These are phyloP conservation scores for Lepidocyrtinus sp. DNA, from an alignment of 2,888 invertebrate species.

Conservation along the genomic window DNA sequence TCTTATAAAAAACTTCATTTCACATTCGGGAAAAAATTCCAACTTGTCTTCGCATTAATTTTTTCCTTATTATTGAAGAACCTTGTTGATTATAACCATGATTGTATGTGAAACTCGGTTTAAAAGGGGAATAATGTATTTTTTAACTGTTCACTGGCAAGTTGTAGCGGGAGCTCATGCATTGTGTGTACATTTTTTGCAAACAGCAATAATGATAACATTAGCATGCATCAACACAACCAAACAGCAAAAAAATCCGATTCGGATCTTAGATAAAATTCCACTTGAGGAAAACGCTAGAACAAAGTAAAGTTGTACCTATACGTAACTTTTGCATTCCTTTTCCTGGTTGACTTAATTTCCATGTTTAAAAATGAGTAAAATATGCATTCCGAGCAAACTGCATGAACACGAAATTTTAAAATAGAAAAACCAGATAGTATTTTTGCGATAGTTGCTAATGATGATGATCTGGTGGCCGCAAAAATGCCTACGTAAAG, in stretches of 20 bases:
- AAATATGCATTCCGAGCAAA: no score
- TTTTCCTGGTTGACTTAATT: conserved; percentile 9
- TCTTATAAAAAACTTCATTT: conserved; percentile 7
- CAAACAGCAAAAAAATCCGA: conserved; percentile 42
- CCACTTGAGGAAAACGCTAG: no score
- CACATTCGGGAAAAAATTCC: conserved; percentile 24
- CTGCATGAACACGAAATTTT: no score
- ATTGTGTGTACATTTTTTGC: no score
- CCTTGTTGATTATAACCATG: conserved; percentile 9
- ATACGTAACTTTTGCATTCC: conserved; percentile 24
- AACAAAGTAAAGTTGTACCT: no score
- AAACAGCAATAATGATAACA: not conserved
- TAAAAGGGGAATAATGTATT: not conserved
- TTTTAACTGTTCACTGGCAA: not conserved
- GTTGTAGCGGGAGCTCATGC: conserved; percentile 4
- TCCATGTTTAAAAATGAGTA: not conserved
- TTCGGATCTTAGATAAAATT: conserved; percentile 47
- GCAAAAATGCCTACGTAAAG: not conserved
- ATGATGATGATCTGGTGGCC: conserved; percentile 9
- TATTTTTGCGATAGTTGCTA: not conserved
- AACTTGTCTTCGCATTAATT: conserved; percentile 28
- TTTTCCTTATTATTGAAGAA: no score
- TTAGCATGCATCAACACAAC: not conserved
- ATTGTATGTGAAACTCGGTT: not conserved
- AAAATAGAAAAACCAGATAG: not conserved